phyloP scores from a whole-genome alignment of 2,797 vertebrate genomes.

The Chelonia mydas region DNA sequence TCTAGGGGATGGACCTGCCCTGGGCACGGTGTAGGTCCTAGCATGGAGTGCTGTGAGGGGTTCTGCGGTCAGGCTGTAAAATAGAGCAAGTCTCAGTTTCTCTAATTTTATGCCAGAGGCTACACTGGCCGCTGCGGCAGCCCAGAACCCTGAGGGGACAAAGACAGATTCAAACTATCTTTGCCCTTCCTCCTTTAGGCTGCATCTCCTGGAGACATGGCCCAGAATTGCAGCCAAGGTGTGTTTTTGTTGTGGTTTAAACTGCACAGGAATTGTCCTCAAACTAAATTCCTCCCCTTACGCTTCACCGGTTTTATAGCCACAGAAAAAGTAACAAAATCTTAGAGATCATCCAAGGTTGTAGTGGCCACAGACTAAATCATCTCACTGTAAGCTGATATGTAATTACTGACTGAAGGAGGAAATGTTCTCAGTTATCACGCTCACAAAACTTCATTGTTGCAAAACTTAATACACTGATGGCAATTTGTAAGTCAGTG shows the following conservation, averaged over 20 bases:
- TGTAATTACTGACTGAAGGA: not conserved
- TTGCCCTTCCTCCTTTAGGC: not conserved
- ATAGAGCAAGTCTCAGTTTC: not conserved
- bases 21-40: rapidly evolving
- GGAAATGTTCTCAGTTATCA: not conserved
- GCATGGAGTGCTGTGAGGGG: not conserved
- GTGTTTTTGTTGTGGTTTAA: not conserved
- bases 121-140: not conserved
- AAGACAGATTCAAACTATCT: not conserved
- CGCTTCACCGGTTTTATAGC: not conserved
- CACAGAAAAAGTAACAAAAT: not conserved
- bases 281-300: not conserved
- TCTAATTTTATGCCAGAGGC: not conserved
- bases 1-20: rapidly evolving
- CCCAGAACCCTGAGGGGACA: not conserved
- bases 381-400: not conserved
- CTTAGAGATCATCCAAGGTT: not conserved
- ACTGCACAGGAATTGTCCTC: not conserved
- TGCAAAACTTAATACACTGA: not conserved
- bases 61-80: not conserved
- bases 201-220: not conserved
- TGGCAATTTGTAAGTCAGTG: not conserved
- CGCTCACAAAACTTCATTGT: not conserved
- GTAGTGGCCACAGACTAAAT: not conserved
- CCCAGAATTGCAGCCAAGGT: not conserved